Conservation (phyloP, 2,113 vertebrate species). For the Salvator merianae region DNA sequence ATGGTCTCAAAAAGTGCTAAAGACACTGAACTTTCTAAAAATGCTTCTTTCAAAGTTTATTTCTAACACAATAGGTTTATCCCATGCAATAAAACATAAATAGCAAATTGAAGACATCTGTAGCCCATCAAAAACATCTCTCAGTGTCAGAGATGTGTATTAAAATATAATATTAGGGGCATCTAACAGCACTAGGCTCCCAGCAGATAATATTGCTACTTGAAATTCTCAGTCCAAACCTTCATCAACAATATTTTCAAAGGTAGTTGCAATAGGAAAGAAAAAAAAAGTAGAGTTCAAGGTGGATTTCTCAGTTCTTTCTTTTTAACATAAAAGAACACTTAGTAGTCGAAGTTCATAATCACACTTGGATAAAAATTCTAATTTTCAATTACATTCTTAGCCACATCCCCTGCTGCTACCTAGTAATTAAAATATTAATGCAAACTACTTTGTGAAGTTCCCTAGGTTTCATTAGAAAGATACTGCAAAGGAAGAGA, state of each 20-base stretch:
- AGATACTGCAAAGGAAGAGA: neutral
- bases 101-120: neutral
- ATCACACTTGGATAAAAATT: slow-evolving; percentile 26
- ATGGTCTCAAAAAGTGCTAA: neutral
- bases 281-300: accelerated
- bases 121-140: neutral
- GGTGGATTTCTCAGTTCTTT: neutral
- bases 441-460: slow-evolving; percentile 44
- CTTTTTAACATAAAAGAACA: neutral
- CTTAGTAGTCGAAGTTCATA: neutral
- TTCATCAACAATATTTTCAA: slow-evolving; percentile 25
- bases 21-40: neutral
- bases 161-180: neutral
- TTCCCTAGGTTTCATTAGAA: slow-evolving; percentile 25
- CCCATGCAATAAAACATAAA: neutral
- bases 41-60: neutral
- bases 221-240: neutral
- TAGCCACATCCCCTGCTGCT: slow-evolving; percentile 41
- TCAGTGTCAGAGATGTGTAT: neutral
- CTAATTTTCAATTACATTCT: slow-evolving; percentile 43
- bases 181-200: neutral
- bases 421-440: slow-evolving; percentile 48
- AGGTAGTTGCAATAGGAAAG: neutral
- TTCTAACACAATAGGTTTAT: neutral
- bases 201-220: neutral